These are phyloP conservation scores for Nephrotoma appendiculata DNA, from an alignment of 2,888 invertebrate genomes.

Conservation along the genomic window DNA sequence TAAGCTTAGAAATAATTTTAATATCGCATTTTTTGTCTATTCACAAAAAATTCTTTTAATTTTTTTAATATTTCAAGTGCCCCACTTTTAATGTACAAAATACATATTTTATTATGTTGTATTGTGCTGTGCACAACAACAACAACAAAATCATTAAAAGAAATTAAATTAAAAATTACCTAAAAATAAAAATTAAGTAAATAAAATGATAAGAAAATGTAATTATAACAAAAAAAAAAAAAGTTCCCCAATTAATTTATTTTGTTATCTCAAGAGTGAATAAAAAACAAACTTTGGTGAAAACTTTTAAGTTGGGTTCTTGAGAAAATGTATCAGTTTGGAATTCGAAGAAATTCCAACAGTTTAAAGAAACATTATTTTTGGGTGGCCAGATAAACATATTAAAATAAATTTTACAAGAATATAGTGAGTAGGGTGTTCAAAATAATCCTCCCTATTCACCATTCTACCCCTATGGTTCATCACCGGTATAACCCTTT, in stretches of 20 bases:
- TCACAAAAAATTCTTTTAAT: neutral
- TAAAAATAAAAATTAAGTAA: neutral
- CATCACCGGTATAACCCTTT: no score
- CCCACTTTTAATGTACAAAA: neutral
- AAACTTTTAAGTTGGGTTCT: neutral
- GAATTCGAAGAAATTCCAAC: neutral
- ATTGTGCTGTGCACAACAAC: neutral
- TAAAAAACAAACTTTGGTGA: neutral
- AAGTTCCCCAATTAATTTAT: neutral
- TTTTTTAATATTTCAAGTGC: neutral
- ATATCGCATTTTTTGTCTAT: neutral
- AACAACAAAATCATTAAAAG: neutral
- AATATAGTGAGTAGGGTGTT: no score
- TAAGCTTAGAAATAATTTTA: neutral
- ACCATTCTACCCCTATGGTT: no score
- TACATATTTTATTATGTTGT: neutral
- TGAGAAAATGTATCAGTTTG: neutral
- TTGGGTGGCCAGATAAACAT: neutral
- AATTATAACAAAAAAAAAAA: neutral
- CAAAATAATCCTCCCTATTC: no score
- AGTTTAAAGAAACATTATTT: neutral
- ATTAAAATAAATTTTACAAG: no score
- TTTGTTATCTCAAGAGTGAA: neutral
- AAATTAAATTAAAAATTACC: neutral
- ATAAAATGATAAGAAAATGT: neutral